Percentiles rank a stretch among this genome's conserved stretches.
These are phyloP conservation scores for Hylaeus volcanicus DNA, from an alignment of 1,140 invertebrate species.

Conservation along the genomic window DNA sequence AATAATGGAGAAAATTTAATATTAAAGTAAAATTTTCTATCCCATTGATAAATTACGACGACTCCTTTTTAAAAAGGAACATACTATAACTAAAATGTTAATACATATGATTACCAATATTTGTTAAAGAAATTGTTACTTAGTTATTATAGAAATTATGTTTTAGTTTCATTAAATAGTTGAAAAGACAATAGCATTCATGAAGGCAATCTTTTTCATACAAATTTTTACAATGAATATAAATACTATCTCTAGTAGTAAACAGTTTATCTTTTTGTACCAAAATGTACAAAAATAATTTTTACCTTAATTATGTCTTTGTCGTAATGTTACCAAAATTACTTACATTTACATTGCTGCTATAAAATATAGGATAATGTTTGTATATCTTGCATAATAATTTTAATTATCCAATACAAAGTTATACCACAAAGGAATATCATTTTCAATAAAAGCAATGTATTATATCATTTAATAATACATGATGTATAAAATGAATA, in stretches of 20 bases:
- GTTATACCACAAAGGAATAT: conserved; percentile 38
- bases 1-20: conserved; percentile 33
- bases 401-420: conserved; percentile 59
- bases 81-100: conserved; percentile 27
- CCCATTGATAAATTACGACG: conserved; percentile 32
- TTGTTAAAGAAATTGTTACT: conserved; percentile 53
- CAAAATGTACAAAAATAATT: conserved; percentile 68
- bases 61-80: conserved; percentile 47
- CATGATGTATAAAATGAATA: conserved; percentile 26
- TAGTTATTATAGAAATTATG: conserved; percentile 46
- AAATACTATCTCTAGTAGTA: conserved; percentile 60
- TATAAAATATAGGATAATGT: conserved; percentile 73
- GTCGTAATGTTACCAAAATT: conserved; percentile 70
- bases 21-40: conserved; percentile 49
- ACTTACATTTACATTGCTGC: conserved; percentile 77
- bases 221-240: conserved; percentile 70
- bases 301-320: conserved; percentile 68
- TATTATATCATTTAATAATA: conserved; percentile 51
- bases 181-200: conserved; percentile 73
- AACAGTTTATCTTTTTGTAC: conserved; percentile 69
- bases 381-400: conserved; percentile 70
- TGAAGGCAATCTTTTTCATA: conserved; percentile 71
- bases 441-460: conserved; percentile 61
- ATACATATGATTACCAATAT: conserved; percentile 43
- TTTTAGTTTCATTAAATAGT: conserved; percentile 65